Evolutionary conservation across 2,797 vertebrate species (phyloP).

Genomic region (Cuniculus paca): DNA sequence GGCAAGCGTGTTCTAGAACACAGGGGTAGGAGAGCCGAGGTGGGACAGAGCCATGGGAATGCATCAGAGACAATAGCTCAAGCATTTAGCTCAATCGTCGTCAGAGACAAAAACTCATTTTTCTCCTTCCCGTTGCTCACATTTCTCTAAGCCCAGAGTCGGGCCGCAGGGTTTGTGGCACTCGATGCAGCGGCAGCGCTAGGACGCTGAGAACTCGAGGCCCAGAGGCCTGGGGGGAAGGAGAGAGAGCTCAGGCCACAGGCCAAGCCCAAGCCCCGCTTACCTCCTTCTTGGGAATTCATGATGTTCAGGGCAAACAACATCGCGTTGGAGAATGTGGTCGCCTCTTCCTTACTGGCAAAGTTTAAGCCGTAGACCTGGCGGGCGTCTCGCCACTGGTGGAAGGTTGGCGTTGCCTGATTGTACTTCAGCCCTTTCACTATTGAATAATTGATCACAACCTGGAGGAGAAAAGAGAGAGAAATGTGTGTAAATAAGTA

Average conservation of each 20-base stretch:
- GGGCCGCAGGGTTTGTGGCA: background rate
- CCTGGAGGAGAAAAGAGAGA: slow-evolving; percentile 88
- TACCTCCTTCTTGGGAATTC: slow-evolving; percentile 97
- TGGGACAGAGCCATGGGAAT: background rate
- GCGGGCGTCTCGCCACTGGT: slow-evolving; percentile 98
- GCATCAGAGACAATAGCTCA: too few species aligned
- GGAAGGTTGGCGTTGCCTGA: slow-evolving; percentile 98
- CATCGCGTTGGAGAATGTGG: slow-evolving; percentile 98
- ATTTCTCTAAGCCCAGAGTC: background rate
- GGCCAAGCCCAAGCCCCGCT: slow-evolving; percentile 6
- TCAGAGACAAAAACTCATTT: background rate
- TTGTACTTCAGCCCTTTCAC: slow-evolving; percentile 99
- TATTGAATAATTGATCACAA: slow-evolving; percentile 99
- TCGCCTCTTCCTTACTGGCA: slow-evolving; percentile 98
- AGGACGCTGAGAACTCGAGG: background rate
- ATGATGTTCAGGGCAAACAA: slow-evolving; percentile 97
- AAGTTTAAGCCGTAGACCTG: slow-evolving; percentile 99
- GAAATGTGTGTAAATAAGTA: slow-evolving; percentile 63
- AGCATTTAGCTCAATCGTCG: fast-evolving
- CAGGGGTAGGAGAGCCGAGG: fast-evolving
- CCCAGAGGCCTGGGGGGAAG: fast-evolving
- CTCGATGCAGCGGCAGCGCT: fast-evolving
- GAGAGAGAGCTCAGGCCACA: background rate
- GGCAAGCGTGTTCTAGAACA: background rate
- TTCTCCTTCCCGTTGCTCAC: fast-evolving